Conservation (phyloP, 2,888 invertebrate species). For the Beris chalybata region DNA sequence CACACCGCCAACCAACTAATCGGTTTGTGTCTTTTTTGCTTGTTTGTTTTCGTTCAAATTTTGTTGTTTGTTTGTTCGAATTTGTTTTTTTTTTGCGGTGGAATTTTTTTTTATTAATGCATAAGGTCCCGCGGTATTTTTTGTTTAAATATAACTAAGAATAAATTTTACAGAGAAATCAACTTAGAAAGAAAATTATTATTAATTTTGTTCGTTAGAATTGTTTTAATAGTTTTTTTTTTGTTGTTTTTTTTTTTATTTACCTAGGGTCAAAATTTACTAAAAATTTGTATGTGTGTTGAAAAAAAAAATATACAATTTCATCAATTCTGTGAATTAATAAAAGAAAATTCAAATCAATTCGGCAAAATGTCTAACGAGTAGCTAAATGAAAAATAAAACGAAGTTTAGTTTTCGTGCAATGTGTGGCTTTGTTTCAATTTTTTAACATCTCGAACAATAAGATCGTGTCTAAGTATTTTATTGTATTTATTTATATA, state of each 20-base stretch:
- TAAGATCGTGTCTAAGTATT: conserved; percentile 31
- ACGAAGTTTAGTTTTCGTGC: not conserved
- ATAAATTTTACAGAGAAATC: not conserved
- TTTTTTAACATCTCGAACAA: conserved; percentile 29
- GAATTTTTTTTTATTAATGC: conserved; percentile 28
- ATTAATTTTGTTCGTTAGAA: not conserved
- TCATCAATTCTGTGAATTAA: not conserved
- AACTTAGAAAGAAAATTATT: not conserved
- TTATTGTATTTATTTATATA: conserved; percentile 12
- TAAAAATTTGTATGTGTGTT: not conserved
- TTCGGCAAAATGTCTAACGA: not conserved
- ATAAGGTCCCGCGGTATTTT: conserved; percentile 33
- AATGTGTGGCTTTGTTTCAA: not conserved
- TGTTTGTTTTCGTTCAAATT: conserved; percentile 7
- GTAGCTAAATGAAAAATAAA: not conserved
- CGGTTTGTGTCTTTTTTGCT: conserved; percentile 1
- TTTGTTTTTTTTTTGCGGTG: conserved; percentile 24
- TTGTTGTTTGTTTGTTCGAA: not conserved
- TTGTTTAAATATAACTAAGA: conserved; percentile 1
- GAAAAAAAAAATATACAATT: conserved; percentile 4
- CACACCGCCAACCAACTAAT: conserved; percentile 27
- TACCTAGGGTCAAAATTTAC: not conserved
- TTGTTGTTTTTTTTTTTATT: not conserved
- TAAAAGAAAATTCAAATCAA: not conserved
- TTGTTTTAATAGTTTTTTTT: not conserved